phyloP scores from a whole-genome alignment of 2,797 vertebrate genomes.

The Sciurus vulgaris region DNA sequence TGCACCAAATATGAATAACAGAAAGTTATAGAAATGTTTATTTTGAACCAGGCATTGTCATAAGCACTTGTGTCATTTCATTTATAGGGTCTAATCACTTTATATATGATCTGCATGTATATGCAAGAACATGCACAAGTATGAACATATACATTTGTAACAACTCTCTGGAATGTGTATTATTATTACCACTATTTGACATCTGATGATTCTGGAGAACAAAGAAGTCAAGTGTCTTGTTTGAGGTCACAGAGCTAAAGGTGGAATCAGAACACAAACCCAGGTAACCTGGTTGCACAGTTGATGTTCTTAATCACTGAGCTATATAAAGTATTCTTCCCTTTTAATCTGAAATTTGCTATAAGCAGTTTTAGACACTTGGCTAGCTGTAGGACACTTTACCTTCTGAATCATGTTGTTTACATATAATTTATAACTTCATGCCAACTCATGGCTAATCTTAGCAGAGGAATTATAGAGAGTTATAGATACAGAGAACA shows the following conservation, averaged over 20 bases:
- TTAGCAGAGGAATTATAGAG: slow-evolving; percentile 41
- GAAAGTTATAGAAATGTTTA: neutral
- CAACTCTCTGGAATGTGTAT: neutral
- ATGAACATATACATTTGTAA: neutral
- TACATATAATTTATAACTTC: slow-evolving; percentile 59
- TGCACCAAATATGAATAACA: neutral
- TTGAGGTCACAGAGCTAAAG: neutral
- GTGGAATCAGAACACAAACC: neutral
- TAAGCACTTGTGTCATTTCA: neutral
- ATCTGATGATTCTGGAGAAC: neutral
- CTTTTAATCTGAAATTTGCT: neutral
- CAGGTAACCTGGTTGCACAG: neutral
- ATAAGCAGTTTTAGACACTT: neutral
- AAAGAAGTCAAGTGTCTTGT: neutral
- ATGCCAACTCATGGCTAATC: slow-evolving; percentile 46
- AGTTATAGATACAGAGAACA: slow-evolving; percentile 35
- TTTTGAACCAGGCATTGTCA: neutral
- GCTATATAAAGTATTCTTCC: neutral
- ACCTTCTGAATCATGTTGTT: slow-evolving; percentile 55
- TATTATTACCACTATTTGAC: neutral
- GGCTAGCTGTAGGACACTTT: slow-evolving; percentile 10
- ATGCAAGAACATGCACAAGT: too few relatives aligned
- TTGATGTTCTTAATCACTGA: neutral
- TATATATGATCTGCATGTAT: neutral
- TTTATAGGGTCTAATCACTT: neutral